Evolutionary conservation across 2,888 invertebrate species (phyloP).

Genomic region (Anaspis maculata): DNA sequence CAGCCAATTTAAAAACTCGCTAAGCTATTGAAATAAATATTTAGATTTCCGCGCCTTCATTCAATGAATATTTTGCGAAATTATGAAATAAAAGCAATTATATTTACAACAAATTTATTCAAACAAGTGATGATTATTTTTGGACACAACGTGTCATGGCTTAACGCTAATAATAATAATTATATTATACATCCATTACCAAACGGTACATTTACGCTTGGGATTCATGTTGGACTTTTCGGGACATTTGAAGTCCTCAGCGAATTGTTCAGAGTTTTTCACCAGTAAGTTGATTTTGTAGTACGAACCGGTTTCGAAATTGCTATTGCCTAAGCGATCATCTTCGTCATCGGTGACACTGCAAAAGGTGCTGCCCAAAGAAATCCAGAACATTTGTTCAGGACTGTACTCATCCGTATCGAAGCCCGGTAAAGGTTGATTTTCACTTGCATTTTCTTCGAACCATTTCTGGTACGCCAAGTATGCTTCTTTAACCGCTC

Average conservation of each 20-base stretch:
- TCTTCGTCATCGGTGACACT: conserved; percentile 58
- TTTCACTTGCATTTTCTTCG: conserved; percentile 51
- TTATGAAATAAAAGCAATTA: no score
- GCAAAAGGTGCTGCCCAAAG: conserved; percentile 80
- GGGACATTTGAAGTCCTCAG: conserved; percentile 48
- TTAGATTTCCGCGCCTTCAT: no score
- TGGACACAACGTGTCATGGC: no score
- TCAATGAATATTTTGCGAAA: no score
- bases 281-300: conserved; percentile 47
- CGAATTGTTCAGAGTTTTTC: conserved; percentile 47
- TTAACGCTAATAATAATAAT: no score
- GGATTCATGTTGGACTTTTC: conserved; percentile 48
- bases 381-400: conserved; percentile 67
- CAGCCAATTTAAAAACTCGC: no score
- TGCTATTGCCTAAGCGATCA: conserved; percentile 65
- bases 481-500: conserved; percentile 86
- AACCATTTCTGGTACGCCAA: conserved; percentile 72
- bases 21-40: no score
- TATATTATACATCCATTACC: conserved; percentile 1
- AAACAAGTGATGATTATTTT: no score
- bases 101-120: no score
- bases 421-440: no score
- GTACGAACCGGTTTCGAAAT: conserved; percentile 68
- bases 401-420: conserved; percentile 56
- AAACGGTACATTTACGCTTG: conserved; percentile 40